Evolutionary conservation across 2,113 vertebrate genomes (phyloP).

Genomic region (Petromus typicus): DNA sequence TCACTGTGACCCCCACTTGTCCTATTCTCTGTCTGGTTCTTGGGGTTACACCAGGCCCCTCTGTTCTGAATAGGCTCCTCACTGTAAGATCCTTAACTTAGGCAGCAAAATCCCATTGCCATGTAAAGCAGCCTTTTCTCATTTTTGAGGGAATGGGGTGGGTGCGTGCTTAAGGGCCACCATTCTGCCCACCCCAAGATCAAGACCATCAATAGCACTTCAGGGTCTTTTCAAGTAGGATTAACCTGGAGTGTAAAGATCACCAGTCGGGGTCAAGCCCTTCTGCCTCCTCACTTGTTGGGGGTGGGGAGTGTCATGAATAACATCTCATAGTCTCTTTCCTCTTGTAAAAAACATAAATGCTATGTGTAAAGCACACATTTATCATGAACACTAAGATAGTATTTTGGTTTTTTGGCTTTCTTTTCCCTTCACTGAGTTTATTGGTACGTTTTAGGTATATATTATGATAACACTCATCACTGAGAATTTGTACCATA

Average conservation of each 20-base stretch:
- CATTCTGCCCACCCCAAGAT: neutral
- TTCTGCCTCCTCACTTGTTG: neutral
- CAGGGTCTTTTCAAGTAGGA: neutral
- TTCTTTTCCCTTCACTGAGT: too few relatives aligned
- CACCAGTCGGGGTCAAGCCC: neutral
- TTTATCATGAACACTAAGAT: neutral
- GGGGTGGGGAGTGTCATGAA: neutral
- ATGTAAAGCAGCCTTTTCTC: neutral
- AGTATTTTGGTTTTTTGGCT: neutral
- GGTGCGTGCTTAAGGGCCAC: accelerated
- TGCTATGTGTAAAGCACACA: neutral
- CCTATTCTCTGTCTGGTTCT: neutral
- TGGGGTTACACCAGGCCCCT: neutral
- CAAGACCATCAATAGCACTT: neutral
- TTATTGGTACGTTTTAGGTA: too few relatives aligned
- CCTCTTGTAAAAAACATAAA: neutral
- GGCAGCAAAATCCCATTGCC: neutral
- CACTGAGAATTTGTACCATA: too few relatives aligned
- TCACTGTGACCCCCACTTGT: neutral
- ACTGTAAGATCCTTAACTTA: neutral
- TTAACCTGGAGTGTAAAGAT: neutral
- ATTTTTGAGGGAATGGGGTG: neutral
- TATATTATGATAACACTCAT: too few relatives aligned
- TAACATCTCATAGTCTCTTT: neutral
- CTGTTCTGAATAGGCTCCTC: neutral